phyloP scores from a whole-genome alignment of 1,140 invertebrate genomes.

The Cydia splendana region DNA sequence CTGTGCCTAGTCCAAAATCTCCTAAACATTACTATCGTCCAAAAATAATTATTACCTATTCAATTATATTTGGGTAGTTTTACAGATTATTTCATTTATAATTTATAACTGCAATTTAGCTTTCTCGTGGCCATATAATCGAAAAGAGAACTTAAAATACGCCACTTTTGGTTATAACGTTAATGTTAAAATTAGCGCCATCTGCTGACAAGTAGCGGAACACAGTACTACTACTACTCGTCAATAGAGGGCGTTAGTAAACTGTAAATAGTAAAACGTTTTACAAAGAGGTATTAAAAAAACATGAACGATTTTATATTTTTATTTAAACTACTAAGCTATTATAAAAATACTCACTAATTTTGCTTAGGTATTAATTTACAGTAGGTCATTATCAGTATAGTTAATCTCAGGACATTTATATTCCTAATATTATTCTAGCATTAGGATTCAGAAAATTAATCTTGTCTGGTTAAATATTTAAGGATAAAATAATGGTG shows the following conservation, averaged over 20 bases:
- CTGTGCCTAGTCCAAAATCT: no score
- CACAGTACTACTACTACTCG: not conserved
- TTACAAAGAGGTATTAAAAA: not conserved
- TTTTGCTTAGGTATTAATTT: conserved; percentile 26
- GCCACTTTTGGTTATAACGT: no score
- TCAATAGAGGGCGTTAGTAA: not conserved
- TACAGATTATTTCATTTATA: no score
- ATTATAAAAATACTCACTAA: not conserved
- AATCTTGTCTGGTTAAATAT: not conserved
- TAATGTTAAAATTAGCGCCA: not conserved
- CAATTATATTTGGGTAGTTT: no score
- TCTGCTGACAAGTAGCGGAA: not conserved
- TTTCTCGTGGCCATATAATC: no score
- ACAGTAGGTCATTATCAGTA: conserved; percentile 1
- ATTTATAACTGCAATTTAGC: no score
- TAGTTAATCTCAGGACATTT: conserved; percentile 12
- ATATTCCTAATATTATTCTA: not conserved
- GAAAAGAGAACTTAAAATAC: not conserved
- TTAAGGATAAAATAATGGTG: not conserved
- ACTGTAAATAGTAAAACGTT: not conserved
- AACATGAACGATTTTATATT: not conserved
- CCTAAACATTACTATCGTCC: no score
- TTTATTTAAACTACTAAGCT: not conserved
- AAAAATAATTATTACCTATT: no score
- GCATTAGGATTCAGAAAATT: not conserved